Evolutionary conservation across 2,888 invertebrate species (phyloP), one percentile per base, ranked within the genome.

Genomic region (Archaeoteleia sp.): DNA sequence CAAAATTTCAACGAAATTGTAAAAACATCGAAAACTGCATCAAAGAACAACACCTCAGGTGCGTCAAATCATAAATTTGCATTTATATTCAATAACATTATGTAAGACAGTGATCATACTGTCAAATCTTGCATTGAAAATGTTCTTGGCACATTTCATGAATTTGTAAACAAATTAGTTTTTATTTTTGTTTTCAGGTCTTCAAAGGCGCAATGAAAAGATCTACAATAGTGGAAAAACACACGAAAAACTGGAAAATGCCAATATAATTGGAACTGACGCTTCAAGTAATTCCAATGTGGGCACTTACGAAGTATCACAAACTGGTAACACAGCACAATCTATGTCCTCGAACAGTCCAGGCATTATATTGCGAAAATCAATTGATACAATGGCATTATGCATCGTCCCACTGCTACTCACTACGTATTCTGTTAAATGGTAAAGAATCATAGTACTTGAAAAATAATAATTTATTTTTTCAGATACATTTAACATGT

Each of bases 291-390:
- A 55, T 53, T 61, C 67, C 27, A 68, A 68, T 32, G n/a, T 53
- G 14, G 63, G 53, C 39, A 69, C 69, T 43, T 66, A 73, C 20
- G 76, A 74, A 9, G 73, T 72, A 46, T 74, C 74, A 29, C 75
- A 78, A 71, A 73, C 75, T 42, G 82, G 82, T 67, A 82, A 81
- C 55, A 79, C 79, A 9, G 78, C 82, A 15, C 81, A 80, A 55
- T 82, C 83, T 40, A 82, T 82, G 79, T 82, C 82, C 7, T 82
- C 82, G 40, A 78, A 73, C 51, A 77, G 75, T 62, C 61, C 74
- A 6, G 70, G 70, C 37, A 46, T 67, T 58, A 48, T 72, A 35
- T 65, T 66, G 45, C 43, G 54, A 34, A 40, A 58, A 10, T 68
- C 62, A 55, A 65, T 66, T 23, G 62, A 58, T 45, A 55, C 65